phyloP scores from a whole-genome alignment of 2,113 vertebrate genomes.

The Formicarius rufipectus region DNA sequence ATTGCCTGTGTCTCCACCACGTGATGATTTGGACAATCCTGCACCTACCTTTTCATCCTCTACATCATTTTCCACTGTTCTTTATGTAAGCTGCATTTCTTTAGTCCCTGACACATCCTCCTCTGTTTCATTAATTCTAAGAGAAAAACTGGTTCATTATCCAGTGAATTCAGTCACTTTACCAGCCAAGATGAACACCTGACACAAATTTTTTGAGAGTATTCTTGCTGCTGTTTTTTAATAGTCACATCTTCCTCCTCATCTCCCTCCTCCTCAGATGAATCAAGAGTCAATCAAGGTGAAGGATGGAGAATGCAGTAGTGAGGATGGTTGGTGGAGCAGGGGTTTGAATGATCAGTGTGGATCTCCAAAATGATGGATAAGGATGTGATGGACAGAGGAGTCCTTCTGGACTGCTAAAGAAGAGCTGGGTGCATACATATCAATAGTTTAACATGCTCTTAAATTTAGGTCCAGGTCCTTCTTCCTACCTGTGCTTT shows the following conservation, averaged over 20 bases:
- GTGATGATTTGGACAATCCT: not conserved
- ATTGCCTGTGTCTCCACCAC: not conserved
- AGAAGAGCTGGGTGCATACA: not conserved
- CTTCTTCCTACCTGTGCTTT: not conserved
- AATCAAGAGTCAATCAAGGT: not conserved
- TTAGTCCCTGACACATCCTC: not conserved
- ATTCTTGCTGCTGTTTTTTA: not conserved
- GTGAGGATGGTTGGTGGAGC: not conserved
- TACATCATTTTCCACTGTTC: not conserved
- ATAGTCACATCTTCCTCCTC: not conserved
- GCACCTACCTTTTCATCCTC: not conserved
- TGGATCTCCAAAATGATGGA: not conserved
- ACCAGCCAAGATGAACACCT: not conserved
- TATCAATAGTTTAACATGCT: not conserved
- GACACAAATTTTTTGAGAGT: not conserved
- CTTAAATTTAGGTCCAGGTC: not conserved
- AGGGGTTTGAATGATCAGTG: not conserved
- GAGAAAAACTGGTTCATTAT: not conserved
- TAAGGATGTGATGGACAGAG: fast-evolving
- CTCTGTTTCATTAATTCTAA: not conserved
- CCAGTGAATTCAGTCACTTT: not conserved
- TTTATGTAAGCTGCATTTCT: not conserved
- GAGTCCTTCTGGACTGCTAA: not conserved
- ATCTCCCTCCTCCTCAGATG: not conserved
- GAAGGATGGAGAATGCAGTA: not conserved